These are phyloP conservation scores for Turdus rufiventris DNA, from an alignment of 2,113 vertebrate genomes.

Conservation along the genomic window DNA sequence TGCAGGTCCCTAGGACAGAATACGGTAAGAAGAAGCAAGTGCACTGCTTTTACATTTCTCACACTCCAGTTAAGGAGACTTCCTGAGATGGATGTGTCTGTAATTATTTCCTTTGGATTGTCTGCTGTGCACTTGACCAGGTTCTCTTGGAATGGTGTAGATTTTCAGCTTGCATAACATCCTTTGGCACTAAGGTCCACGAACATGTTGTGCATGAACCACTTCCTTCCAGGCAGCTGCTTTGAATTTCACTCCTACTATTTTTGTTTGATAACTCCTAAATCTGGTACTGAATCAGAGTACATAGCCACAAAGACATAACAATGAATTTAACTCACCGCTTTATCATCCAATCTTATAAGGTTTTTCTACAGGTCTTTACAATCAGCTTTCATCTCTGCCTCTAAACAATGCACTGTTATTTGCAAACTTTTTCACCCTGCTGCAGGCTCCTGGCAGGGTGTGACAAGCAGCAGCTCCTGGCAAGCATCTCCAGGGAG, in stretches of 20 bases:
- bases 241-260: not conserved
- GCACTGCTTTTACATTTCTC: not conserved
- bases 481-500: not conserved
- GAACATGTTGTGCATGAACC: not conserved
- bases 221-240: not conserved
- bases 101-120: not conserved
- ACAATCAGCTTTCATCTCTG: not conserved
- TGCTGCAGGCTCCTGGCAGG: not conserved
- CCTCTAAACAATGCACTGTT: not conserved
- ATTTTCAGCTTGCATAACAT: not conserved
- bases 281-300: not conserved
- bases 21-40: not conserved
- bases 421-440: not conserved
- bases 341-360: not conserved
- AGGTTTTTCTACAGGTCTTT: not conserved
- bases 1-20: not conserved
- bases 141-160: not conserved
- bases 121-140: not conserved
- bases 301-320: not conserved
- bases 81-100: rapidly evolving
- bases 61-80: not conserved
- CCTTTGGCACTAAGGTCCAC: not conserved
- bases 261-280: not conserved
- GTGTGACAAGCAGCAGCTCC: not conserved
- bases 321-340: not conserved